phyloP scores from a whole-genome alignment of 2,797 vertebrate species.

The Oryzias sinensis region DNA sequence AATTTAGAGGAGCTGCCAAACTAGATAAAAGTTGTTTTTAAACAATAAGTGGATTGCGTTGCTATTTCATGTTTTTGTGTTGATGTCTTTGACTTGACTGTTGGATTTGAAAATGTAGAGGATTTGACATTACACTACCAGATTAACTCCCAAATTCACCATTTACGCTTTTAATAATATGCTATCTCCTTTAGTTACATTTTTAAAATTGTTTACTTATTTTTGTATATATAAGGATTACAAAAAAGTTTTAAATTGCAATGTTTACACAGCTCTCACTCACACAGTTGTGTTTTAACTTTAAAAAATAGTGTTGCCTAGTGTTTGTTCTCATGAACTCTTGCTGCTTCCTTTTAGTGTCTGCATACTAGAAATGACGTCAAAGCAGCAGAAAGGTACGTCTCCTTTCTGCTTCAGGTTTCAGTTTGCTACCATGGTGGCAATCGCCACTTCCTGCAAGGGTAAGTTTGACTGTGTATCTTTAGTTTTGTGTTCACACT shows the following conservation, averaged over 20 bases:
- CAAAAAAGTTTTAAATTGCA: too few species aligned
- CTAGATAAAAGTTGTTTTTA: too few species aligned
- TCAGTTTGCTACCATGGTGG: constrained; percentile 82
- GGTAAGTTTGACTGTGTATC: constrained; percentile 83
- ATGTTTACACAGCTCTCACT: constrained; percentile 10
- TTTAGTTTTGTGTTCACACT: constrained; percentile 75
- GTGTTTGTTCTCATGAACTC: constrained; percentile 63
- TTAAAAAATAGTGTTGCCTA: constrained; percentile 48
- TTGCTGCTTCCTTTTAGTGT: constrained; percentile 62
- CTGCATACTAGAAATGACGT: constrained; percentile 80
- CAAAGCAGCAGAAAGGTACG: constrained; percentile 68
- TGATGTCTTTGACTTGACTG: too few species aligned
- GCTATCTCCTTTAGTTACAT: constrained; percentile 26
- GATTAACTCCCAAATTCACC: constrained; percentile 51
- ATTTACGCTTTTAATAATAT: constrained; percentile 42
- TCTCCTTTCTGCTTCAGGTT: constrained; percentile 72
- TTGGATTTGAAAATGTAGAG: too few species aligned
- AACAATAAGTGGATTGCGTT: too few species aligned
- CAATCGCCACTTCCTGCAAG: constrained; percentile 82
- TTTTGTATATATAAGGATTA: constrained; percentile 18
- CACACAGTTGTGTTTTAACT: constrained; percentile 49
- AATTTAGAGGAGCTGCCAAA: too few species aligned
- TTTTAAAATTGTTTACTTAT: neutral
- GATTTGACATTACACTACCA: too few species aligned
- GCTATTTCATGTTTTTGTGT: too few species aligned